Evolutionary conservation across 92 coral and sea anemone species (phyloP).

Genomic region (Zoanthus solanderi): DNA sequence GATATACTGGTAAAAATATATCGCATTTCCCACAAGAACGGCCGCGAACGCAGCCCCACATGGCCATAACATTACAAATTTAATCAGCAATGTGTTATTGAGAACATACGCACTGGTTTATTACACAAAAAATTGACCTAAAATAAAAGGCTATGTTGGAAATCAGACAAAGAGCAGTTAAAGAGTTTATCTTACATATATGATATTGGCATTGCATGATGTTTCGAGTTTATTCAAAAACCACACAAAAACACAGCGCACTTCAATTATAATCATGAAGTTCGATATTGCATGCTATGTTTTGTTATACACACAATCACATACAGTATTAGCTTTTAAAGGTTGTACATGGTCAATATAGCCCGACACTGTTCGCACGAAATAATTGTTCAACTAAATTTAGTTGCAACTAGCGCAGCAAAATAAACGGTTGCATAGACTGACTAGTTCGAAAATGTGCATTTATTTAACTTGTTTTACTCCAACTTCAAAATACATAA

Average conservation of each 20-base stretch:
- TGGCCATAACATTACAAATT: no score
- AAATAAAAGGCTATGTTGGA: background rate
- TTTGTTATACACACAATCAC: background rate
- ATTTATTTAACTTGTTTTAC: background rate
- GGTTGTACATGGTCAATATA: background rate
- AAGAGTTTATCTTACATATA: background rate
- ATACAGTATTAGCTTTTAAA: background rate
- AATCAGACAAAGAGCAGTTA: background rate
- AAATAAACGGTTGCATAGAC: background rate
- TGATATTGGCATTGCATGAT: background rate
- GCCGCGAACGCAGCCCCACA: no score
- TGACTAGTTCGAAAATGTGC: background rate
- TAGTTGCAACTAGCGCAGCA: background rate
- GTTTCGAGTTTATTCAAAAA: background rate
- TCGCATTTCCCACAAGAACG: no score
- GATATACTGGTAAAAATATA: no score
- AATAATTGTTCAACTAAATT: background rate
- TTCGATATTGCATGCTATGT: background rate
- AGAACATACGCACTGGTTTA: no score
- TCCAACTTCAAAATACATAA: background rate
- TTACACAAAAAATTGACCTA: background rate
- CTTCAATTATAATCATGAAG: background rate
- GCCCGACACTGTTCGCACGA: background rate
- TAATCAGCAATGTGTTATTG: no score
- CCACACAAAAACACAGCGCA: background rate